A percentile compares a stretch with the other conserved stretches of the same genome.
Conservation (phyloP, 1,140 invertebrate genomes). For the Drosophila triauraria region DNA sequence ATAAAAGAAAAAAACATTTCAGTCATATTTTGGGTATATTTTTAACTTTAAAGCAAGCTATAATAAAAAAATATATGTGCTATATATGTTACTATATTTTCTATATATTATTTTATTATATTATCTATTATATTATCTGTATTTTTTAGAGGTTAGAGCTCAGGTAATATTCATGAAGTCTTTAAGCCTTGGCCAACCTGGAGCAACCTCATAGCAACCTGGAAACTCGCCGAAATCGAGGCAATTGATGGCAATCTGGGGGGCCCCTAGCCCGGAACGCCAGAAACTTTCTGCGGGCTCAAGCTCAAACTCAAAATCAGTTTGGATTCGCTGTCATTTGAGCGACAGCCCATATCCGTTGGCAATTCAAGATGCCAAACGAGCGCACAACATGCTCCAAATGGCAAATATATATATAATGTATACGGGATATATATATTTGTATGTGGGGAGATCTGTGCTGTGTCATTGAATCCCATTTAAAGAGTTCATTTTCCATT, state of each 20-base stretch:
- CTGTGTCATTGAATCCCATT: conserved; percentile 58
- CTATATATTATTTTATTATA: too few species aligned
- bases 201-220: conserved; percentile 2
- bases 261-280: not conserved
- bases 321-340: conserved; percentile 35
- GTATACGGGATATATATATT: not conserved
- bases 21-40: too few species aligned
- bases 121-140: too few species aligned
- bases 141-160: too few species aligned
- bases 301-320: conserved; percentile 17
- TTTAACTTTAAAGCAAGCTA: too few species aligned
- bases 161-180: not conserved
- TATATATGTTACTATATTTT: too few species aligned
- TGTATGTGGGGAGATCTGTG: conserved; percentile 1
- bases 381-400: conserved; percentile 28
- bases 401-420: conserved; percentile 7
- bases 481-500: conserved; percentile 79
- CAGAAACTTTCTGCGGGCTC: conserved; percentile 32
- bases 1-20: too few species aligned
- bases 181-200: not conserved
- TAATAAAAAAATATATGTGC: too few species aligned
- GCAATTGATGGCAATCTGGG: conserved; percentile 34
- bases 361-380: conserved; percentile 37
- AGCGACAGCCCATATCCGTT: conserved; percentile 35
- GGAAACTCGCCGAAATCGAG: conserved; percentile 17